phyloP scores from a whole-genome alignment of 2,888 invertebrate species.

The Venusia cambrica region DNA sequence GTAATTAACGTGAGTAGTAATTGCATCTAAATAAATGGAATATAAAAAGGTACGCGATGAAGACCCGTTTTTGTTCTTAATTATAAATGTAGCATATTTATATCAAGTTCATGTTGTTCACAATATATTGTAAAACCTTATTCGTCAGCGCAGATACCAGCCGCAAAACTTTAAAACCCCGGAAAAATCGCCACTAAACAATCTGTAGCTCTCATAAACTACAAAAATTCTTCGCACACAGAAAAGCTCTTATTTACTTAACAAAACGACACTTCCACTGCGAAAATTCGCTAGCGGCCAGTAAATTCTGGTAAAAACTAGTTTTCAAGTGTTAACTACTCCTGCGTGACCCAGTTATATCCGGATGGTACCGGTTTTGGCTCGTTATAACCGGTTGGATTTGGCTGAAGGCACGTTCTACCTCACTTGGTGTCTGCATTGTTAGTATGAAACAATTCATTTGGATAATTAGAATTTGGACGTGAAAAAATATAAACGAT shows the following conservation, averaged over 20 bases:
- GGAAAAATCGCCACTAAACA: conserved; percentile 4
- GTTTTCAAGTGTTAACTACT: conserved; percentile 39
- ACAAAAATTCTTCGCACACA: conserved; percentile 19
- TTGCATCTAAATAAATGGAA: no score
- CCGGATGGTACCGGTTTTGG: conserved; percentile 36
- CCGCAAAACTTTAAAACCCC: conserved; percentile 4
- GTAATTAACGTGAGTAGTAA: no score
- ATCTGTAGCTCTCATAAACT: conserved; percentile 16
- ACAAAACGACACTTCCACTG: conserved; percentile 21
- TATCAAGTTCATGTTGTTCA: no score
- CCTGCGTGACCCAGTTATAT: conserved; percentile 38
- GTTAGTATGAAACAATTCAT: conserved; percentile 39
- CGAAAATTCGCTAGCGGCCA: conserved; percentile 22
- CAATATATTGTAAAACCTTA: conserved; percentile 1
- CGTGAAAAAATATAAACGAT: no score
- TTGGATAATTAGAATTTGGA: no score
- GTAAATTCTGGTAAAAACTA: conserved; percentile 36
- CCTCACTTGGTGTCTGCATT: conserved; percentile 35
- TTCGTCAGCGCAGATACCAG: no score
- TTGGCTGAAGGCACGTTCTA: conserved; percentile 41
- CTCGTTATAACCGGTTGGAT: conserved; percentile 39
- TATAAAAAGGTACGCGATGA: no score
- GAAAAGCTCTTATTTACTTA: conserved; percentile 24
- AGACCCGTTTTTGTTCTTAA: no score
- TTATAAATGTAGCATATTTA: no score